Evolutionary conservation across 2,888 invertebrate genomes (phyloP).

Genomic region (Agriopis aurantiaria): DNA sequence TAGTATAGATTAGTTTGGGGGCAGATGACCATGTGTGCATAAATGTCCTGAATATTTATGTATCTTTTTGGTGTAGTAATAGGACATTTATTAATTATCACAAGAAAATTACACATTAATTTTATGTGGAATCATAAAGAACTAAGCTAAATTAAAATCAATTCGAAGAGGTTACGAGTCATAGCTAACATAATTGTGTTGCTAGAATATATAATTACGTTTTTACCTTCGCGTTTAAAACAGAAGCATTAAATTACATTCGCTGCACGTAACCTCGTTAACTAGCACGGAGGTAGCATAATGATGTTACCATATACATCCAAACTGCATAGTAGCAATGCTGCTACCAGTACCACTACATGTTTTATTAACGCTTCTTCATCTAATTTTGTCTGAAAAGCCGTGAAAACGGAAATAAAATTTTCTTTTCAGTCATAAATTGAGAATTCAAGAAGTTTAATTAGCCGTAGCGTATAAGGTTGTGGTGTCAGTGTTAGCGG

Average conservation of each 20-base stretch:
- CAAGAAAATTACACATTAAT: too few relatives aligned
- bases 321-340: not conserved
- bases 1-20: too few relatives aligned
- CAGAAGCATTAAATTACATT: slow-evolving; percentile 13
- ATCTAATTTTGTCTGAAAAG: slow-evolving; percentile 23
- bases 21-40: too few relatives aligned
- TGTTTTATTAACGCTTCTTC: slow-evolving; percentile 15
- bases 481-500: slow-evolving; percentile 20
- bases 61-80: too few relatives aligned
- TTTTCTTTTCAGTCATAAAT: slow-evolving; percentile 40
- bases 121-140: too few relatives aligned
- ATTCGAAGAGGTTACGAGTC: not conserved
- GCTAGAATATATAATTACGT: slow-evolving; percentile 11
- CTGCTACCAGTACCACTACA: not conserved
- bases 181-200: not conserved
- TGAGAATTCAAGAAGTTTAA: slow-evolving; percentile 43
- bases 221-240: slow-evolving; percentile 21
- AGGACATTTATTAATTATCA: too few relatives aligned
- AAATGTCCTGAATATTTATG: too few relatives aligned
- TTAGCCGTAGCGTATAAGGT: slow-evolving; percentile 32
- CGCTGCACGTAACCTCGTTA: slow-evolving; percentile 14
- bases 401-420: slow-evolving; percentile 31
- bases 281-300: slow-evolving; percentile 6
- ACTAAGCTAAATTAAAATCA: too few relatives aligned
- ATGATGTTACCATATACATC: slow-evolving; percentile 2